Evolutionary conservation across 2,888 invertebrate species (phyloP).

Genomic region (Tromatobia lineatoria): DNA sequence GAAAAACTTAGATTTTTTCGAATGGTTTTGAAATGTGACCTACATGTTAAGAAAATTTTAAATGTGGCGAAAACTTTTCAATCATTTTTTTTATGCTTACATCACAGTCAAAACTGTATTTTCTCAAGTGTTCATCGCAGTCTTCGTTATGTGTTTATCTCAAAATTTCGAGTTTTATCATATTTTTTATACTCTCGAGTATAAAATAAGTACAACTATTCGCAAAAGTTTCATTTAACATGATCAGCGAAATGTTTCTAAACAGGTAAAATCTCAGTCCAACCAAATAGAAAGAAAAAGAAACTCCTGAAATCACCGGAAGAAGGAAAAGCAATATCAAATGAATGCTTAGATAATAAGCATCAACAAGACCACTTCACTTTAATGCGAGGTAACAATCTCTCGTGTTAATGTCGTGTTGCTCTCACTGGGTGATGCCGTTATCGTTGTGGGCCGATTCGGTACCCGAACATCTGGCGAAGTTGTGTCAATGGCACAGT

Average conservation of each 20-base stretch:
- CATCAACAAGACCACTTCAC: too few relatives aligned
- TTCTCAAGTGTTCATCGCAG: too few relatives aligned
- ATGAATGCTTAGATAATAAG: neutral
- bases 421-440: slow-evolving; percentile 47
- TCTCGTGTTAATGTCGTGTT: slow-evolving; percentile 7
- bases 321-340: neutral
- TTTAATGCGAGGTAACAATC: neutral
- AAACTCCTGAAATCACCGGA: neutral
- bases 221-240: neutral
- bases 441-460: slow-evolving; percentile 82
- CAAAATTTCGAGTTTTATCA: neutral
- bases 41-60: too few relatives aligned
- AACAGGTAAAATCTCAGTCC: neutral
- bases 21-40: too few relatives aligned
- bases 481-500: slow-evolving; percentile 51
- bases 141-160: neutral
- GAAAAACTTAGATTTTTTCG: too few relatives aligned
- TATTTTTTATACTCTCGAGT: neutral
- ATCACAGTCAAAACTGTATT: too few relatives aligned
- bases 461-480: slow-evolving; percentile 78
- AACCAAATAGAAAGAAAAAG: neutral
- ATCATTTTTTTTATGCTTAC: too few relatives aligned
- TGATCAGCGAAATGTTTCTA: neutral
- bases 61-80: too few relatives aligned
- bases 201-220: neutral